Evolutionary conservation across 2,113 vertebrate genomes (phyloP).

Genomic region (Elephantulus edwardii): DNA sequence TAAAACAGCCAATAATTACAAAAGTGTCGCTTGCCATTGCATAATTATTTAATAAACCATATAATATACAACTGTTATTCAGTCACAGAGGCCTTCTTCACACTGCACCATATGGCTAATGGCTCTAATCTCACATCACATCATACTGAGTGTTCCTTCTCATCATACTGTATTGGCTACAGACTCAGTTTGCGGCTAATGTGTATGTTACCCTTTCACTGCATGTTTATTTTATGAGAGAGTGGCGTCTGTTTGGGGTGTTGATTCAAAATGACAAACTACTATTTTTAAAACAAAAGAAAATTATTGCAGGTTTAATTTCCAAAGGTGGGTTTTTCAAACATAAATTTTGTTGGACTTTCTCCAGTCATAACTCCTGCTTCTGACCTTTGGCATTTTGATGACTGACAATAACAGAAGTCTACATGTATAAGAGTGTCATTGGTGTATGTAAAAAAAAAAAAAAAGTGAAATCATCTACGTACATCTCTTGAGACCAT

Average conservation of each 20-base stretch:
- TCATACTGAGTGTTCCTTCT: slow-evolving; percentile 85
- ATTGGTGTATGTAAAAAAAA: neutral
- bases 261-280: slow-evolving; percentile 83
- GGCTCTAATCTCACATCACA: slow-evolving; percentile 80
- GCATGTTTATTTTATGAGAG: slow-evolving; percentile 89
- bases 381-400: slow-evolving; percentile 58
- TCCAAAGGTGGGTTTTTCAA: slow-evolving; percentile 78
- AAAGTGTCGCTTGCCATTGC: slow-evolving; percentile 84
- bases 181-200: slow-evolving; percentile 85
- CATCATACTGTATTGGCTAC: slow-evolving; percentile 83
- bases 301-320: slow-evolving; percentile 81
- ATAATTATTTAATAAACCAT: slow-evolving; percentile 90
- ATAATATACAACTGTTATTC: slow-evolving; percentile 83
- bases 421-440: neutral
- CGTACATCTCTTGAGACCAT: neutral
- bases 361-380: slow-evolving; percentile 57
- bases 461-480: neutral
- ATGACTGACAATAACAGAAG: slow-evolving; percentile 20
- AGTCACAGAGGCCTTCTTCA: slow-evolving; percentile 84
- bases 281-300: slow-evolving; percentile 74
- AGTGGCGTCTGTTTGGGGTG: slow-evolving; percentile 82
- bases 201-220: slow-evolving; percentile 85
- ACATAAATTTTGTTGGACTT: slow-evolving; percentile 72
- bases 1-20: slow-evolving; percentile 85
- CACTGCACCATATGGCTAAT: slow-evolving; percentile 88